A percentile compares a stretch with the other conserved stretches of the same genome.
phyloP scores from a whole-genome alignment of 2,888 invertebrate genomes.

The Drosophila robusta region DNA sequence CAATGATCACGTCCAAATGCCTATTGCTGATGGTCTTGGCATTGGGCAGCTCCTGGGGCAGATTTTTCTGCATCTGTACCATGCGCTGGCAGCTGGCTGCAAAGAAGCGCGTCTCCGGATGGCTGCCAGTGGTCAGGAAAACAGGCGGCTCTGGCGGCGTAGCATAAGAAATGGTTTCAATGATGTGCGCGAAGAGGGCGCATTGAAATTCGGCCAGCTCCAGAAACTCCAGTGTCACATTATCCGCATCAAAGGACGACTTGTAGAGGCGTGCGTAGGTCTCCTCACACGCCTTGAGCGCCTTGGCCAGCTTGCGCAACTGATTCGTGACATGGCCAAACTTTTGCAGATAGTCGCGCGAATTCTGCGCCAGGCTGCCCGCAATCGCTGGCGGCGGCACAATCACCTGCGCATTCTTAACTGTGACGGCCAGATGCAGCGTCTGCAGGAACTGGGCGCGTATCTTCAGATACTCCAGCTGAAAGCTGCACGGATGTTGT shows the following conservation, averaged over 20 bases:
- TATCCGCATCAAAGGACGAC: conserved; percentile 94
- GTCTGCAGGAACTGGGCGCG: conserved; percentile 91
- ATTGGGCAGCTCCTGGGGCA: conserved; percentile 82
- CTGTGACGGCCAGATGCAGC: conserved; percentile 84
- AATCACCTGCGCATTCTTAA: conserved; percentile 88
- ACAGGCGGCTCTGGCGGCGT: conserved; percentile 84
- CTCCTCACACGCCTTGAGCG: conserved; percentile 89
- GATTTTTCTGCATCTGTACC: conserved; percentile 78
- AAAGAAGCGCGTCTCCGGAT: conserved; percentile 84
- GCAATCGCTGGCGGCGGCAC: conserved; percentile 98
- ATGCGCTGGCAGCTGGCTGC: conserved; percentile 83
- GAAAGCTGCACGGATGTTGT: conserved; percentile 87
- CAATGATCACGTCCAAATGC: conserved; percentile 87
- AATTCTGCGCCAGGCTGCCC: conserved; percentile 91
- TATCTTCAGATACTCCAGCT: conserved; percentile 91
- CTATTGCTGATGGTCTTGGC: conserved; percentile 84
- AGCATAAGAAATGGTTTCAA: conserved; percentile 84
- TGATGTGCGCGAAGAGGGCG: conserved; percentile 83
- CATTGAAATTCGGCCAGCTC: conserved; percentile 86
- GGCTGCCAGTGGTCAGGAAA: conserved; percentile 82
- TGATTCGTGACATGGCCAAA: conserved; percentile 93
- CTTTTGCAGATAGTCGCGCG: conserved; percentile 91
- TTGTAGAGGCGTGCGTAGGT: conserved; percentile 92
- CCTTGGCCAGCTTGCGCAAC: conserved; percentile 90
- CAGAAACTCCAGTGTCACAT: conserved; percentile 90